phyloP scores from a whole-genome alignment of 2,797 vertebrate species.

The Smutsia temminckii region DNA sequence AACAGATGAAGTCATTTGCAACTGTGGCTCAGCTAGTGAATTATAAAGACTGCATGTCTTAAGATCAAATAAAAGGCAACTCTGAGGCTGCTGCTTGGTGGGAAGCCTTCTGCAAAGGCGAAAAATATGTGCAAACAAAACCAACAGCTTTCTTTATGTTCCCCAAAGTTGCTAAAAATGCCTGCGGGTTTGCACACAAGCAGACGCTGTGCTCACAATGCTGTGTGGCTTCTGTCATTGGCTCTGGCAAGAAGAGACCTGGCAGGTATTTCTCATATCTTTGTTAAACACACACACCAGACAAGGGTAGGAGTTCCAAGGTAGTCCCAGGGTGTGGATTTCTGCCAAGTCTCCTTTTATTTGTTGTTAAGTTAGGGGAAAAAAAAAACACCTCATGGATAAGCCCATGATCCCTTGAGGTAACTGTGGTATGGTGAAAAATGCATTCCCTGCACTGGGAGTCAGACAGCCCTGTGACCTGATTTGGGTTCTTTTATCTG shows the following conservation, averaged over 20 bases:
- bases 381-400: neutral
- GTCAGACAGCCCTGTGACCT: neutral
- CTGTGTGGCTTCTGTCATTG: constrained; percentile 81
- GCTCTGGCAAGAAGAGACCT: constrained; percentile 70
- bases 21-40: neutral
- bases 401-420: neutral
- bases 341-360: constrained; percentile 71
- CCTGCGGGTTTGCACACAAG: constrained; percentile 85
- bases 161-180: constrained; percentile 84
- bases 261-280: constrained; percentile 76
- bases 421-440: neutral
- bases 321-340: constrained; percentile 36
- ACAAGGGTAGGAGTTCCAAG: constrained; percentile 61
- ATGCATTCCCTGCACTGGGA: neutral
- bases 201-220: constrained; percentile 78
- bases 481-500: neutral
- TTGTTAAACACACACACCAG: constrained; percentile 63
- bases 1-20: neutral
- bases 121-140: constrained; percentile 84
- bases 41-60: constrained; percentile 44
- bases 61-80: constrained; percentile 61
- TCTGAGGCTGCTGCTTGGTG: constrained; percentile 53
- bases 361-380: neutral
- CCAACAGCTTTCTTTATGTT: constrained; percentile 85
- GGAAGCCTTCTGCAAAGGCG: constrained; percentile 76